A percentile compares a stretch with the other conserved stretches of the same genome.
phyloP scores from a whole-genome alignment of 2,888 invertebrate genomes.

The Synanthedon formicaeformis region DNA sequence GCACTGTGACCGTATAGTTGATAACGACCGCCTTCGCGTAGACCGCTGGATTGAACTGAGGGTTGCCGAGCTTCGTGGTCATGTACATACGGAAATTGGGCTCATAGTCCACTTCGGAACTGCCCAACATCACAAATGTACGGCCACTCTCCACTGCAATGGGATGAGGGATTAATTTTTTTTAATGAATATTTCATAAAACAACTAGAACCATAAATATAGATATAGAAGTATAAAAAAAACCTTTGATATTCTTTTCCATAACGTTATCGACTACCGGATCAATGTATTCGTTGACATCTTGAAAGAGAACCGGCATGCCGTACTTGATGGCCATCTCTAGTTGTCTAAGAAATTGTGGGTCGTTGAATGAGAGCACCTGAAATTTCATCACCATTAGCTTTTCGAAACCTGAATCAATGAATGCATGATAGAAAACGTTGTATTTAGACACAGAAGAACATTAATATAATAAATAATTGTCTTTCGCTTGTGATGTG shows the following conservation, averaged over 20 bases:
- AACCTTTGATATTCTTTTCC: constrained; percentile 86
- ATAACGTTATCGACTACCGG: constrained; percentile 90
- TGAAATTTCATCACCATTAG: constrained; percentile 10
- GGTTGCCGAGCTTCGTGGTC: constrained; percentile 91
- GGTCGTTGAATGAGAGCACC: constrained; percentile 84
- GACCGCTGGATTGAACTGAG: constrained; percentile 85
- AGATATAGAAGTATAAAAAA: too few species aligned
- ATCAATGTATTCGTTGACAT: constrained; percentile 93
- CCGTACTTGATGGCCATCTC: constrained; percentile 93
- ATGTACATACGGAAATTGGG: constrained; percentile 89
- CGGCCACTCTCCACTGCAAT: constrained; percentile 74
- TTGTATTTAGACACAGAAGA: too few species aligned
- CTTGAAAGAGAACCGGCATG: constrained; percentile 88
- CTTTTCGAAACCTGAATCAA: too few species aligned
- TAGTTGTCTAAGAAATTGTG: constrained; percentile 86
- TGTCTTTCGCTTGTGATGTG: too few species aligned
- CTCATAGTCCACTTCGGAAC: constrained; percentile 91
- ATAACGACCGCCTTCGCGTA: constrained; percentile 91
- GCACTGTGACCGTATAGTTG: constrained; percentile 90
- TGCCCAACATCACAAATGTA: constrained; percentile 86
- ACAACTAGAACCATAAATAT: neutral
- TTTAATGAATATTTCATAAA: constrained; percentile 3
- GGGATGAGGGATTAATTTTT: neutral
- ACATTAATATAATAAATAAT: too few species aligned
- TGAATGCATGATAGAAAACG: too few species aligned